Base-by-base conservation (phyloP, 2,888 invertebrate genomes). In the Gortyna flavago region DNA sequence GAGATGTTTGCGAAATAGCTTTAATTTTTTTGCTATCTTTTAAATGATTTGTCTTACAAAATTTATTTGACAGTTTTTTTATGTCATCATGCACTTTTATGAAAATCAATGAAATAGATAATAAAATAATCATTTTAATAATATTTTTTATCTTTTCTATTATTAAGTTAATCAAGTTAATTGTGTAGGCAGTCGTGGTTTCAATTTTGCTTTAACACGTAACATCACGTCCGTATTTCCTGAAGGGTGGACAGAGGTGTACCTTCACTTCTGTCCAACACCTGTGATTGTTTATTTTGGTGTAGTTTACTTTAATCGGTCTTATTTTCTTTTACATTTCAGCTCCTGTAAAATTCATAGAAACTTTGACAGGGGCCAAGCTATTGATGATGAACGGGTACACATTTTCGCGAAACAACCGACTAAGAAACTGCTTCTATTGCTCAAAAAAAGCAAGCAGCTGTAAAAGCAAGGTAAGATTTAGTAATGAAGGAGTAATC, bases 351-450 rank as follows among this genome's bases (percentile, higher is more conserved):
- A 64, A 68, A 35, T 84, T 80, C 41, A 81, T 81, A 59, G 44
- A 76, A 71, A 83, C 84, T 35, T 5, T 57, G 9, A 16, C 62
- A 29, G 86, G 84, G 0, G 67, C 65, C 3, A 72, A 51, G 6
- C 32, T 85, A 11, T 35, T 88, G 9, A 77, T 87, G 80, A 68
- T 83, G 21, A 75, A 79, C n/a, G 78, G 73, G 0, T 83, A 79
- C 67, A 79, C 85, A 6, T 87, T 70, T 70, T 82, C 72, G 9
- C 74, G 62, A 18, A 73, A 74, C 16, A 79, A 80, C 6, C 66
- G 71, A 8, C 13, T 70, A 6, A 70, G 64, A 25, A 51, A 72
- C 18, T 79, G 32, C 8, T 81, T 81, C n/a, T 86, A 86, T 57
- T 88, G 87, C 51, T 76, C 84, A 4, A 81, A 68, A 57, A 84